Percentiles rank a stretch among this genome's conserved stretches.
These are phyloP conservation scores for Anthopleura sola DNA, from an alignment of 64 coral and sea anemone genomes.

Conservation along the genomic window DNA sequence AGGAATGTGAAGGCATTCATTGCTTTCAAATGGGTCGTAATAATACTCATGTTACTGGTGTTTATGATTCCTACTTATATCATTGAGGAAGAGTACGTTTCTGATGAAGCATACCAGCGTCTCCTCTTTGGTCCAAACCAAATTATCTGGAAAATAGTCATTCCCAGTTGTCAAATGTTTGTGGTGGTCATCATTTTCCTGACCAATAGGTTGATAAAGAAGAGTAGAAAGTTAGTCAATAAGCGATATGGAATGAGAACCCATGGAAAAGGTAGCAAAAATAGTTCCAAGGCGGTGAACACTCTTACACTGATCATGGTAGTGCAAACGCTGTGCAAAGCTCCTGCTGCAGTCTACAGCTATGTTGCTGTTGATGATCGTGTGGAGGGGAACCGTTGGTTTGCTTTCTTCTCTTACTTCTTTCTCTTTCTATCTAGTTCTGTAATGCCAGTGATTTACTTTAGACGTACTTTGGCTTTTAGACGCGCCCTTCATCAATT, in stretches of 20 bases:
- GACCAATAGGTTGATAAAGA: constrained; percentile 7
- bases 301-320: constrained; percentile 14
- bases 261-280: constrained; percentile 2
- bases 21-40: neutral
- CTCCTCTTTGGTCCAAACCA: constrained; percentile 28
- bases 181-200: neutral
- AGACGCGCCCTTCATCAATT: constrained; percentile 6
- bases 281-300: neutral
- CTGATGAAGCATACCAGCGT: constrained; percentile 20
- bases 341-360: constrained; percentile 21
- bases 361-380: constrained; percentile 14
- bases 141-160: constrained; percentile 14
- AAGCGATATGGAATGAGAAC: neutral
- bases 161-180: neutral
- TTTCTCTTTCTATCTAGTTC: constrained; percentile 8
- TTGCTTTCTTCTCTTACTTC: constrained; percentile 17
- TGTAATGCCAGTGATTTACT: constrained; percentile 19
- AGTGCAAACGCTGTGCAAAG: neutral
- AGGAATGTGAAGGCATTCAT: neutral
- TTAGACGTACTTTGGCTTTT: neutral
- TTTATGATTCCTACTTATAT: neutral
- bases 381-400: constrained; percentile 17
- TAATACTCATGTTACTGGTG: neutral
- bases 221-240: neutral
- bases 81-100: neutral